A percentile compares a stretch with the other conserved stretches of the same genome.
phyloP scores from a whole-genome alignment of 2,797 vertebrate genomes.

The Oreonectes daqikongensis region DNA sequence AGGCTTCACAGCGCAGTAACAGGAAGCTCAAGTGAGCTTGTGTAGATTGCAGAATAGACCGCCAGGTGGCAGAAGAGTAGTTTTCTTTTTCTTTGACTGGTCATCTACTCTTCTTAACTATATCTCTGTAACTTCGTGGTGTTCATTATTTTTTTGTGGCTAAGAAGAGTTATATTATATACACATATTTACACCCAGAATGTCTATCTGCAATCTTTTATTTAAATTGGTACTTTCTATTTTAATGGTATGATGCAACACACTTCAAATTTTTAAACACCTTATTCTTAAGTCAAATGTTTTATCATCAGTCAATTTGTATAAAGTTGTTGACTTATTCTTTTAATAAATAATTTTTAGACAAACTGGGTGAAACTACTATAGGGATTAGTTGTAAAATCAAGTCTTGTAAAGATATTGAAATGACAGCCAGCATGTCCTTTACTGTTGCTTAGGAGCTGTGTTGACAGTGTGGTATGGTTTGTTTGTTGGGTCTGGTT shows the following conservation, averaged over 20 bases:
- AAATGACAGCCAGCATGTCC: slow-evolving; percentile 20
- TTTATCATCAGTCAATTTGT: background rate
- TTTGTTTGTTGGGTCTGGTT: slow-evolving; percentile 38
- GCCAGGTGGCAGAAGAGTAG: slow-evolving; percentile 28
- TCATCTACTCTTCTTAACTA: background rate
- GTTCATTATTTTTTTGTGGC: background rate
- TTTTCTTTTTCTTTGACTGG: background rate
- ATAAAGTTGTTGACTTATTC: background rate
- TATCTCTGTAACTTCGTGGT: background rate
- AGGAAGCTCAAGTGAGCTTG: no score
- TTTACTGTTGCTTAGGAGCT: slow-evolving; percentile 23
- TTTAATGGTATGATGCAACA: background rate
- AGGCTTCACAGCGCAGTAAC: no score
- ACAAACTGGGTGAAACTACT: background rate
- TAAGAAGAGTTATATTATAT: no score
- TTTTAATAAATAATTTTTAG: background rate
- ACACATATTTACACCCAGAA: background rate
- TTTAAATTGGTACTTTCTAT: no score
- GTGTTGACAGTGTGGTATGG: slow-evolving; percentile 31
- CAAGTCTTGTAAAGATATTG: slow-evolving; percentile 28
- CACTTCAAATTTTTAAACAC: background rate
- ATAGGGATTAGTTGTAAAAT: slow-evolving; percentile 9
- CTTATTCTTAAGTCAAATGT: slow-evolving; percentile 11
- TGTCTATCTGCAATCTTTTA: background rate
- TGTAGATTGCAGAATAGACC: background rate